These are phyloP conservation scores for Xiphophorus birchmanni DNA, from an alignment of 2,797 vertebrate genomes.

Conservation along the genomic window DNA sequence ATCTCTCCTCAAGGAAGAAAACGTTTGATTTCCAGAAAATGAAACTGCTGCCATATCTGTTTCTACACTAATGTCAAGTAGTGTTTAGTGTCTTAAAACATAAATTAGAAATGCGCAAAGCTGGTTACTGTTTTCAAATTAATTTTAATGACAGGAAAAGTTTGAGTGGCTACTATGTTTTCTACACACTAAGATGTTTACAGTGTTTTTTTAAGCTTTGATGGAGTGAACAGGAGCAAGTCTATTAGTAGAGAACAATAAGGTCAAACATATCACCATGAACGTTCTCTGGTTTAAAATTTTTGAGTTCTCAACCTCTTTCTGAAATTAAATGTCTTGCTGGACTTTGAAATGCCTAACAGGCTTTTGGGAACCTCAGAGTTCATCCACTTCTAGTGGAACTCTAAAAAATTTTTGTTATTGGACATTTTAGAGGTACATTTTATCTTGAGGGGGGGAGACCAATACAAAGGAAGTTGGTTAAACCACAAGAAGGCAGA, in stretches of 20 bases:
- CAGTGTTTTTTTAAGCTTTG: not conserved
- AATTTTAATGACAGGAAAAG: not conserved
- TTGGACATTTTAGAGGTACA: not conserved
- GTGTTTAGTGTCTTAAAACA: not conserved
- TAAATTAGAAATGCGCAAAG: not conserved
- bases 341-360: not conserved
- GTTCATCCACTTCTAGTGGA: not conserved
- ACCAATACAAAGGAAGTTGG: constrained; percentile 18
- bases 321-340: not conserved
- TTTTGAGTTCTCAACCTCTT: not conserved
- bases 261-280: not conserved
- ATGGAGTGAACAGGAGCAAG: not conserved
- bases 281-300: not conserved
- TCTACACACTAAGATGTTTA: not conserved
- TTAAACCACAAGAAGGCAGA: constrained; percentile 3
- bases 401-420: not conserved
- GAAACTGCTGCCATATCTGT: not conserved
- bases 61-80: not conserved
- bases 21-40: not conserved
- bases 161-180: not conserved
- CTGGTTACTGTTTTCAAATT: not conserved
- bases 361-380: not conserved
- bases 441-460: not conserved
- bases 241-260: not conserved
- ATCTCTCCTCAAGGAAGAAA: not conserved